Base-by-base conservation (phyloP, 2,113 vertebrate species). In the Myocastor coypus region DNA sequence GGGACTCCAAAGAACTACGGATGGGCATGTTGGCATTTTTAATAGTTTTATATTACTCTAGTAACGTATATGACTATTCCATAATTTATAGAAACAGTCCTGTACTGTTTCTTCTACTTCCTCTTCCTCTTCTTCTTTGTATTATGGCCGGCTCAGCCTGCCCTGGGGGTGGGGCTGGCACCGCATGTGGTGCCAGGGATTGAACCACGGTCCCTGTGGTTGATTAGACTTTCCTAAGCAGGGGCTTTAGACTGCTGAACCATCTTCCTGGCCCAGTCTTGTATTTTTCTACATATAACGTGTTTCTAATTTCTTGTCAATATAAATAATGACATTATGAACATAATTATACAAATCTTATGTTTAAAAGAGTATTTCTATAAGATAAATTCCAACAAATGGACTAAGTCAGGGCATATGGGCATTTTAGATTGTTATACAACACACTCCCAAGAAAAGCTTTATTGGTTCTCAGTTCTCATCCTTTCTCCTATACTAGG, bases 291-390 rank as follows among this genome's bases (percentile, higher is more conserved):
- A n/a, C 22, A 68, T 89, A 73, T 46, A 63, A 20, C 81, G 63
- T 87, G 73, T 63, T 82, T 89, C 82, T 69, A 77, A 77, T 75
- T 92, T 92, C 69, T 94, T 59, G 71, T 68, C 73, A 89, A 75
- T 69, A 46, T 66, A 92, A 92, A 89, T 59, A 75, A 83, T 82
- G 40, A 30, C 26, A 37, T 40, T 59, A 61, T 57, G 10, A 83
- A 50, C 3, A 40, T 75, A 80, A 89, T 42, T 80, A 42, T 69
- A 28, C 68, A 84, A 57, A 82, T 55, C 37, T 42, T 90, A 3
- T 87, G 63, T 40, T 83, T 80, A 92, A 83, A 28, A 22, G 32
- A 97, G 11, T 91, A 87, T 71, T 87, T 92, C 34, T 95, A 24
- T 40, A 83, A 34, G 34, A 89, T 32, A 63, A 78, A 89, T 69